Percentiles rank a stretch among this genome's conserved stretches.
Evolutionary conservation across 2,113 vertebrate genomes (phyloP).

Genomic region (Peromyscus californicus): DNA sequence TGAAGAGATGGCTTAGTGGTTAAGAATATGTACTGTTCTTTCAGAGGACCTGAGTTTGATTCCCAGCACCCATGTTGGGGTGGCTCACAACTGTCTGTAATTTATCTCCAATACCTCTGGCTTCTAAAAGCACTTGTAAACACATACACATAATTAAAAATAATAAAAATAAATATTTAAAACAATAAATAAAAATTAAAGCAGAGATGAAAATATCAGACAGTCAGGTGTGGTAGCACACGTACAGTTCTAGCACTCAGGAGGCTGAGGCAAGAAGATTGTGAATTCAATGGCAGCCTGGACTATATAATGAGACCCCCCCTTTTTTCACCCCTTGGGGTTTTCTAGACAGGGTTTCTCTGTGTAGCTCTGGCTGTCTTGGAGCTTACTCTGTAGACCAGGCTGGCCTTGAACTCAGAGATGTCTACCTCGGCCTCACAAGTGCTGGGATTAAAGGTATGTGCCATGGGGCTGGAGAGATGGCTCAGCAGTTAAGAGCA

Average conservation of each 20-base stretch:
- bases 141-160: neutral
- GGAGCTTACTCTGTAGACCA: neutral
- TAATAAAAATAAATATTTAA: neutral
- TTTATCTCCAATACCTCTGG: neutral
- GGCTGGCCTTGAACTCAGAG: neutral
- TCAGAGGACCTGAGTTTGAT: neutral
- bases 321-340: neutral
- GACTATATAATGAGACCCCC: neutral
- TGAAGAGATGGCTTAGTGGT: neutral
- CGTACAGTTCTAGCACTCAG: neutral
- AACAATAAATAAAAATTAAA: neutral
- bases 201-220: conserved; percentile 39
- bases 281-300: neutral
- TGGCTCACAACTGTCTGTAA: neutral
- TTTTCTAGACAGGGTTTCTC: neutral
- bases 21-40: neutral
- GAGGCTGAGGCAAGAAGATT: neutral
- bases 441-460: neutral
- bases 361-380: neutral
- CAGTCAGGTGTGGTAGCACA: neutral
- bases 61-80: neutral
- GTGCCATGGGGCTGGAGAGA: neutral
- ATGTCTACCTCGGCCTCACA: neutral
- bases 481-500: too few relatives aligned
- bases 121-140: neutral